Percentiles rank a stretch among this genome's conserved stretches.
phyloP scores from a whole-genome alignment of 2,797 vertebrate genomes.

The Gallirallus australis region DNA sequence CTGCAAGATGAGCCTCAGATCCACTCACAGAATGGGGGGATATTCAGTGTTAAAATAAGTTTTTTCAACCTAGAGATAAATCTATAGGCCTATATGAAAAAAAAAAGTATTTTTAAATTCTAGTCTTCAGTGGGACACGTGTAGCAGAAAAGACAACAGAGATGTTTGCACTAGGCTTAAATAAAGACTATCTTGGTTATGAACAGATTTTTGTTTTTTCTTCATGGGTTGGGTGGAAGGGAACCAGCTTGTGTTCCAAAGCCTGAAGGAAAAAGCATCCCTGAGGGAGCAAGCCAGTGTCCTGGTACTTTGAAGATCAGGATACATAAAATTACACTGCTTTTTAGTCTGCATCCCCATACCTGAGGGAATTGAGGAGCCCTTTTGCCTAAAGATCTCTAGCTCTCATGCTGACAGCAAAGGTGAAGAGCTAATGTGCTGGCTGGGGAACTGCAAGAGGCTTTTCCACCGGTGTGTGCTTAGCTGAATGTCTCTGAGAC shows the following conservation, averaged over 20 bases:
- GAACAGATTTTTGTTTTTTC: background rate
- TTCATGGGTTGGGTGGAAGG: background rate
- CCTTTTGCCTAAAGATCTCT: background rate
- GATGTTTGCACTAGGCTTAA: background rate
- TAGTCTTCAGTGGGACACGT: background rate
- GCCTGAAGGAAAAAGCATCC: conserved; percentile 5
- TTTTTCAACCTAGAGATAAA: background rate
- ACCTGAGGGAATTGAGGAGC: conserved; percentile 7
- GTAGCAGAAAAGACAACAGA: background rate
- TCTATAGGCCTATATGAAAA: too few relatives aligned
- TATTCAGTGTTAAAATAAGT: background rate
- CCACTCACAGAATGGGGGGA: background rate
- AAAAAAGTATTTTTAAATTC: background rate
- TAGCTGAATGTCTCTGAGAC: background rate
- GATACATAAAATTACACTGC: background rate
- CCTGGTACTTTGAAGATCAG: conserved; percentile 22
- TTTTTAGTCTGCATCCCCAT: conserved; percentile 5
- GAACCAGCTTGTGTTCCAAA: conserved; percentile 3
- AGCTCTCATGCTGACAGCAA: background rate
- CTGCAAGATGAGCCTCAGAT: background rate
- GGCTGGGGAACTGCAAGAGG: background rate
- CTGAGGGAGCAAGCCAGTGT: background rate
- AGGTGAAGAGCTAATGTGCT: conserved; percentile 25
- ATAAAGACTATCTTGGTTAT: background rate
- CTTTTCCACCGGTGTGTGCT: background rate